These are phyloP conservation scores for Prorops nasuta DNA, from an alignment of 1,140 invertebrate species.

Conservation along the genomic window DNA sequence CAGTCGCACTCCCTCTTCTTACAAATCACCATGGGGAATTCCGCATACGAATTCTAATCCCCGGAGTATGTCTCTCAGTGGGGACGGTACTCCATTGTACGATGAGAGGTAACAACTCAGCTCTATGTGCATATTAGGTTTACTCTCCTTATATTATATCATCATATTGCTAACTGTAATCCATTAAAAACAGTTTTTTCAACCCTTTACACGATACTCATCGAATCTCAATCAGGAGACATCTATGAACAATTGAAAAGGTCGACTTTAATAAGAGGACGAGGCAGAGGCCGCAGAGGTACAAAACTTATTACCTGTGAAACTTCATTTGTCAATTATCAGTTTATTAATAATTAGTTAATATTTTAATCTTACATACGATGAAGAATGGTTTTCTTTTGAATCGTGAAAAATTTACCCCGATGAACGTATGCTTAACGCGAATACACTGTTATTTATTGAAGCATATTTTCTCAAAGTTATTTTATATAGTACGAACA, in stretches of 20 bases:
- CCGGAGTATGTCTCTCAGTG: constrained; percentile 78
- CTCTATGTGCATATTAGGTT: no score
- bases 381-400: not conserved
- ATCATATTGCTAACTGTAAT: not conserved
- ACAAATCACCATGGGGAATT: constrained; percentile 61
- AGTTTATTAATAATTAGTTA: no score
- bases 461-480: not conserved
- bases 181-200: not conserved
- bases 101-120: constrained; percentile 70
- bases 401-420: not conserved
- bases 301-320: no score
- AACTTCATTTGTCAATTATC: no score
- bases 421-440: not conserved
- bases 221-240: not conserved
- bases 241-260: not conserved
- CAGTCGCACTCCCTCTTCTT: constrained; percentile 20
- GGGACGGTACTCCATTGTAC: constrained; percentile 86
- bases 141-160: not conserved
- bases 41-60: constrained; percentile 82
- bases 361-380: not conserved
- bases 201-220: no score
- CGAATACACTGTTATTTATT: not conserved
- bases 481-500: not conserved
- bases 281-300: no score
- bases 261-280: not conserved